Percentiles rank a stretch among this genome's conserved stretches.
Evolutionary conservation across 1,140 invertebrate species (phyloP).

Genomic region (Thaumetopoea pityocampa): DNA sequence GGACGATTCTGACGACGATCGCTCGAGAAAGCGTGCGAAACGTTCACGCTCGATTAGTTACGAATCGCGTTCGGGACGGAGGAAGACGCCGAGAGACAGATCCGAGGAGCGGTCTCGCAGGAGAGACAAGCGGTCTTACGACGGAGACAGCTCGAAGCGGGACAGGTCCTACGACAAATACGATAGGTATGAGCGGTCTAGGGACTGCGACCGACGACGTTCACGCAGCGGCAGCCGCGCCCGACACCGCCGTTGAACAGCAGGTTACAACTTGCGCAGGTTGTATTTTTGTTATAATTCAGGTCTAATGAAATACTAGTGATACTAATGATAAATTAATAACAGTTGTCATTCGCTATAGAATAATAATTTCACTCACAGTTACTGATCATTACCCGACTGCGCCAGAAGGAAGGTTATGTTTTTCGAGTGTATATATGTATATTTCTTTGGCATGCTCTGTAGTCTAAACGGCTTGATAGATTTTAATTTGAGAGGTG

Average conservation of each 20-base stretch:
- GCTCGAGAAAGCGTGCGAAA: constrained; percentile 44
- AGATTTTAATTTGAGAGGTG: too few relatives aligned
- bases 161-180: constrained; percentile 33
- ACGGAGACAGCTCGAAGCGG: too few relatives aligned
- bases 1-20: constrained; percentile 51
- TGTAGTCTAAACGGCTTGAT: too few relatives aligned
- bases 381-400: too few relatives aligned
- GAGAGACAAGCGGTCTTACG: constrained; percentile 31
- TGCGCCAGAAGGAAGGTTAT: too few relatives aligned
- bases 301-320: neutral
- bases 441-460: too few relatives aligned
- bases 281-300: constrained; percentile 51
- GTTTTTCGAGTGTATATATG: too few relatives aligned
- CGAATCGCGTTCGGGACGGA: constrained; percentile 45
- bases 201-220: constrained; percentile 50
- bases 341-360: too few relatives aligned
- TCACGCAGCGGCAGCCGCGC: constrained; percentile 49
- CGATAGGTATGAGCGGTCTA: constrained; percentile 58
- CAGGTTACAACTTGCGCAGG: constrained; percentile 55
- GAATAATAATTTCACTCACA: too few relatives aligned
- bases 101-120: constrained; percentile 41
- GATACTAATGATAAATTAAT: too few relatives aligned
- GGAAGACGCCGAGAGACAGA: constrained; percentile 35
- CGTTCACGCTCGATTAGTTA: constrained; percentile 53
- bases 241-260: constrained; percentile 55